Percentiles rank a stretch among this genome's conserved stretches.
Conservation (phyloP, 2,113 vertebrate genomes). For the Centropus bengalensis region DNA sequence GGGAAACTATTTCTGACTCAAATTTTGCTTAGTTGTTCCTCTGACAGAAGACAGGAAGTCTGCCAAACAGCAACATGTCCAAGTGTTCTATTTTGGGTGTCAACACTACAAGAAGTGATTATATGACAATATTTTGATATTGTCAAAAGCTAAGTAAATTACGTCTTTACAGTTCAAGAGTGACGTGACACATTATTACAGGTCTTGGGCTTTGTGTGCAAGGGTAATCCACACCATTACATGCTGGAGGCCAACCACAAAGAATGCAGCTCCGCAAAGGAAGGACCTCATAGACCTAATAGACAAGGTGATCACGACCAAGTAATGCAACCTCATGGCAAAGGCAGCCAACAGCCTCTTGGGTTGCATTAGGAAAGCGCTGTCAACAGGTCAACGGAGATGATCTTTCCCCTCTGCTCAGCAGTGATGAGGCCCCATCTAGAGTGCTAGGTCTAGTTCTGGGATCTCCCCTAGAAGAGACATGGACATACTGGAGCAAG, state of each 20-base stretch:
- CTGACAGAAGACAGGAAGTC: background rate
- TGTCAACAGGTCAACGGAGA: background rate
- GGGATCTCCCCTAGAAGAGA: background rate
- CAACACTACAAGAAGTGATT: background rate
- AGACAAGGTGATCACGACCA: background rate
- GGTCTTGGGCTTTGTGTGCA: background rate
- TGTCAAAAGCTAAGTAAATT: background rate
- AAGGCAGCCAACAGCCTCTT: background rate
- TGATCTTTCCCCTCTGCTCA: background rate
- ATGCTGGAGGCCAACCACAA: rapidly evolving
- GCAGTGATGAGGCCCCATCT: background rate
- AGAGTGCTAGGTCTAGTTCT: background rate
- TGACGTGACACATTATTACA: background rate
- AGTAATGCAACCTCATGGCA: background rate
- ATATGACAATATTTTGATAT: background rate
- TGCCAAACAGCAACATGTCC: background rate
- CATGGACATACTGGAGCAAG: background rate
- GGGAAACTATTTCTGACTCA: background rate
- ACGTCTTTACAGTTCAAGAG: background rate
- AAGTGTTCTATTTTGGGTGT: background rate
- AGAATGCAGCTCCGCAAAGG: background rate
- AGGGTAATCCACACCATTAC: background rate
- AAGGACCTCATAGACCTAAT: background rate
- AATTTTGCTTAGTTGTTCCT: background rate
- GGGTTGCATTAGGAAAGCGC: rapidly evolving